Base-by-base conservation (phyloP, 1,140 invertebrate genomes). In the Diorhabda elongata region DNA sequence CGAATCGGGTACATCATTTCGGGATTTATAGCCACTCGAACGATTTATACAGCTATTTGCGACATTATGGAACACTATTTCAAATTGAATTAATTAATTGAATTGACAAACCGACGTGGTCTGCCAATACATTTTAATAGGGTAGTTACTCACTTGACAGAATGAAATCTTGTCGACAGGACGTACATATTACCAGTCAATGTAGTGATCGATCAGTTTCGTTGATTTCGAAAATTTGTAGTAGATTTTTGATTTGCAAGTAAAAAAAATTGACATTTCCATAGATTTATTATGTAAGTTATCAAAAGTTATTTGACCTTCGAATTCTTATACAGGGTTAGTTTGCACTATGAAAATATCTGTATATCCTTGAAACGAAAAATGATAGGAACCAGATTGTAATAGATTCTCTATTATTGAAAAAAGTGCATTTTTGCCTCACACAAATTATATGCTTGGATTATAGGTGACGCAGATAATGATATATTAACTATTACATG, bases 41-140 rank as follows among this genome's bases (percentile, higher is more conserved):
- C 43, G 61, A 62, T 62, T 62, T 11, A 62, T 62, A 11, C 44
- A 11, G 43, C 61, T 44, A 44, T 62, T 62, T 62, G 61, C 61
- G 44, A 62, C 61, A 62, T 44, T 62, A 62, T 62, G 44, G 43
- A 3, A 44, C 42, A 44, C 61, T 62, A 47, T 47, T 44, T 62
- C 61, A 43, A 44, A 62, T 62, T 62, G 61, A 42, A 47, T 62
- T 62, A 47, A 62, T 62, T 62, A 62, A 47, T 62, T 62, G 42
- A 44, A 62, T 62, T 62, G 42, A 61, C 42, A 61, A 9, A 44
- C 61, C 42, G 1, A 11, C 61, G n/a, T 5, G 44, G 7, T 26
- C 6, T 44, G 42, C 0, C 7, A 62, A 11, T 62, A 44, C 9
- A 44, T 42, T n/a, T 44, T 44, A 11, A 62, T 44, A 44, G 43